phyloP scores from a whole-genome alignment of 2,888 invertebrate species.

The Polymixis lichenea region DNA sequence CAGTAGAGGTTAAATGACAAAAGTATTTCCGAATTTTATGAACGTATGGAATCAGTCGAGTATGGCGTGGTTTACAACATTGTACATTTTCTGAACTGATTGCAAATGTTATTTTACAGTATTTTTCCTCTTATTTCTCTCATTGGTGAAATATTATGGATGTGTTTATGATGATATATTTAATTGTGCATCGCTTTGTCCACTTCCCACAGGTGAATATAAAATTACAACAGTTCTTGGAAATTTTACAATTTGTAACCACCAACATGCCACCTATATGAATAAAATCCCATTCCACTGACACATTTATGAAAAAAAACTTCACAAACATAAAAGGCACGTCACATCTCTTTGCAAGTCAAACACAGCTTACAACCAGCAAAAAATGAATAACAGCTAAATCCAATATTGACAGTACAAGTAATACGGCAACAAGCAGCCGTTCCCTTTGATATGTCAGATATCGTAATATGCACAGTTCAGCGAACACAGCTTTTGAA shows the following conservation, averaged over 20 bases:
- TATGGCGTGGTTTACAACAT: background rate
- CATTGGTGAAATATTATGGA: background rate
- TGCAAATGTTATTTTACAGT: background rate
- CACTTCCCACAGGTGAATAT: background rate
- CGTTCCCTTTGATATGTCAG: slow-evolving; percentile 58
- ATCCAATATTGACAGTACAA: slow-evolving; percentile 63
- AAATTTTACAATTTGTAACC: too few relatives aligned
- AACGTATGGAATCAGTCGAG: background rate
- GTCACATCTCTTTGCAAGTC: background rate
- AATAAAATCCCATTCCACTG: background rate
- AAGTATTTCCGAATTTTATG: background rate
- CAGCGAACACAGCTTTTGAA: slow-evolving; percentile 45
- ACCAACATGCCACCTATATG: background rate
- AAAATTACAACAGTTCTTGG: background rate
- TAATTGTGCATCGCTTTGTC: background rate
- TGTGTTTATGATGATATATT: background rate
- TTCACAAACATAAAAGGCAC: background rate
- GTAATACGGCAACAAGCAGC: slow-evolving; percentile 44
- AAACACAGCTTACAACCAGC: background rate
- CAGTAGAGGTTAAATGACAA: background rate
- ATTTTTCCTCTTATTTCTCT: background rate
- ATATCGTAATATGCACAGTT: slow-evolving; percentile 48
- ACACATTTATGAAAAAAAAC: background rate
- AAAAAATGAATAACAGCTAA: slow-evolving; percentile 44
- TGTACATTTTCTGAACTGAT: background rate